Evolutionary conservation across 1,140 invertebrate genomes (phyloP).

Genomic region (Tetramorium alpestre): DNA sequence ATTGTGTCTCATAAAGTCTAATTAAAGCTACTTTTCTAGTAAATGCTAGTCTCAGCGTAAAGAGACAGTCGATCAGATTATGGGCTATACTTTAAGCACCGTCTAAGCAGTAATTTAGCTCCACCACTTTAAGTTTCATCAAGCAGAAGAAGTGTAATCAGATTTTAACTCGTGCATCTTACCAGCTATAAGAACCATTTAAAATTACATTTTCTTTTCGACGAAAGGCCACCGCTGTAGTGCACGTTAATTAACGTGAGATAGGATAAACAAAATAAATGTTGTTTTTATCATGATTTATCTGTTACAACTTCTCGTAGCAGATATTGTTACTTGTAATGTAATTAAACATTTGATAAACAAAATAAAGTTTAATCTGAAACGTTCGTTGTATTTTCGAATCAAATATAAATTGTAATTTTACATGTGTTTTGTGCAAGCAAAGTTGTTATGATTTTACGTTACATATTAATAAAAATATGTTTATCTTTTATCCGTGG

Average conservation of each 20-base stretch:
- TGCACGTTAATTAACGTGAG: constrained; percentile 20
- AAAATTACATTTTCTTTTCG: constrained; percentile 52
- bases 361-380: background rate
- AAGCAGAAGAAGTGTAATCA: constrained; percentile 55
- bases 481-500: background rate
- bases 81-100: constrained; percentile 51
- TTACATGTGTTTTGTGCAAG: background rate
- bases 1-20: constrained; percentile 47
- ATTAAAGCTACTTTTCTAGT: constrained; percentile 44
- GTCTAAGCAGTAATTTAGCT: constrained; percentile 58
- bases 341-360: constrained; percentile 10
- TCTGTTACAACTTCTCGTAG: background rate
- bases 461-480: background rate
- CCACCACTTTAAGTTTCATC: constrained; percentile 50
- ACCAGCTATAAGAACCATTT: constrained; percentile 46
- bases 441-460: background rate
- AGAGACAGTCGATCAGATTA: constrained; percentile 58
- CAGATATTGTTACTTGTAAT: background rate
- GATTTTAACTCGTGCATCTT: constrained; percentile 56
- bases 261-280: constrained; percentile 11
- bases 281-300: constrained; percentile 13
- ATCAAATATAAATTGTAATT: constrained; percentile 16
- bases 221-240: background rate
- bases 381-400: background rate
- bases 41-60: constrained; percentile 44